Base-by-base conservation (phyloP, 1,140 invertebrate species). In the Apis laboriosa region DNA sequence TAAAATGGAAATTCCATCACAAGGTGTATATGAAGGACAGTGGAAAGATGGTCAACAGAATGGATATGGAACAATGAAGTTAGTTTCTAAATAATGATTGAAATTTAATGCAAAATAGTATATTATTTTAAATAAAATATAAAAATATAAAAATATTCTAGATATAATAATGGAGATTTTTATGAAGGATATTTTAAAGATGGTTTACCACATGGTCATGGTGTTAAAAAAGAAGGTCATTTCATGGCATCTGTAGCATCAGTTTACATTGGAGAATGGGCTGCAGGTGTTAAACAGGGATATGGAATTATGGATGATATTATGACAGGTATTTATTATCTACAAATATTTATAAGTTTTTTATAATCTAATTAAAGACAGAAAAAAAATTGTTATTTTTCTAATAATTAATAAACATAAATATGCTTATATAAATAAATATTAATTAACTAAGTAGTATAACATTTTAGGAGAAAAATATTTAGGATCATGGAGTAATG, bases 221-320 rank as follows among this genome's bases (percentile, higher is more conserved):
- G 98, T 13, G 96, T 97, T 68, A 96, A 97, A 83, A 97, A 97
- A 83, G 96, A 97, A 90, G 97, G 97, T 55, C 96, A 96, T 87
- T 97, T 97, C 88, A 97, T 96, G 77, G 95, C 96, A 4, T 96
- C 95, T 19, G 95, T 95, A 17, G 97, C 97, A 11, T 97, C 96
- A 21, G 95, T 98, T 84, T 98, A 98, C 90, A 97, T 98, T 73
- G 98, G 97, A 17, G 97, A 98, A 92, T 98, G 97, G 97, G 93
- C 95, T 17, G 93, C 93, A 53, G 97, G 97, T 53, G 95, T 96
- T 2, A 96, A 96, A 89, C 95, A 96, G 88, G 97, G 98, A 1
- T 98, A 98, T 90, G 97, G 97, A 17, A 97, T 98, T 7, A 96
- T 98, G 95, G 97, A 98, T 90, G 97, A 98, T 90, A 97, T 98